Base-by-base conservation (phyloP, 2,113 vertebrate genomes). In the Terrapene triunguis region DNA sequence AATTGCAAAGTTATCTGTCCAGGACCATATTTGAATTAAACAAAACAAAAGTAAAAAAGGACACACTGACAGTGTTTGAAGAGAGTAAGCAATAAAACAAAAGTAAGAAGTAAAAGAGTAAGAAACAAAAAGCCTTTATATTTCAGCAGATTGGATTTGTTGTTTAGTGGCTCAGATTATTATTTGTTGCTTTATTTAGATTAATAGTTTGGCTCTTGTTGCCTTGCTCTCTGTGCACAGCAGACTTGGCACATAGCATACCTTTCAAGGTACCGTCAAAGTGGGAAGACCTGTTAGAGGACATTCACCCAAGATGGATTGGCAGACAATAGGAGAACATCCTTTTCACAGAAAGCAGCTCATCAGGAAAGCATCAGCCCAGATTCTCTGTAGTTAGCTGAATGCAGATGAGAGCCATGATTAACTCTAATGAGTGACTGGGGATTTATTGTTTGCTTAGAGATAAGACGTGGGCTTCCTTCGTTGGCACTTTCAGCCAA, bases 361-460 rank as follows among this genome's bases (percentile, higher is more conserved):
- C 93, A 29, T 93, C 84, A 95, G 96, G 88, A 97, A 96, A 95
- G 72, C 92, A 74, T 27, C 88, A 95, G 82, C 92, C 90, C 89
- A 94, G 96, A 95, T 94, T 98, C 94, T 95, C 97, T 97, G 94
- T 96, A 95, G 98, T 97, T 97, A 97, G 96, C 97, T 97, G 97
- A 98, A 98, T 98, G 98, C 97, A 98, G 98, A 98, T 98, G 97
- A 98, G 97, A 98, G 97, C 89, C 83, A 87, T 97, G 97, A 99
- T 98, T 98, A 99, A 98, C 96, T 84, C 93, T 98, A 97, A 98
- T 97, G 98, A 98, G 97, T 95, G 97, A 88, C 96, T 92, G 96
- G 98, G 98, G 98, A 98, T 98, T 98, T 98, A 95, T 96, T 98
- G 97, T 98, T 98, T 98, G 98, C 93, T 93, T 96, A 96, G 97